Evolutionary conservation across 2,113 vertebrate species (phyloP), one percentile per base, ranked within the genome.

Genomic region (Tenrec ecaudatus): DNA sequence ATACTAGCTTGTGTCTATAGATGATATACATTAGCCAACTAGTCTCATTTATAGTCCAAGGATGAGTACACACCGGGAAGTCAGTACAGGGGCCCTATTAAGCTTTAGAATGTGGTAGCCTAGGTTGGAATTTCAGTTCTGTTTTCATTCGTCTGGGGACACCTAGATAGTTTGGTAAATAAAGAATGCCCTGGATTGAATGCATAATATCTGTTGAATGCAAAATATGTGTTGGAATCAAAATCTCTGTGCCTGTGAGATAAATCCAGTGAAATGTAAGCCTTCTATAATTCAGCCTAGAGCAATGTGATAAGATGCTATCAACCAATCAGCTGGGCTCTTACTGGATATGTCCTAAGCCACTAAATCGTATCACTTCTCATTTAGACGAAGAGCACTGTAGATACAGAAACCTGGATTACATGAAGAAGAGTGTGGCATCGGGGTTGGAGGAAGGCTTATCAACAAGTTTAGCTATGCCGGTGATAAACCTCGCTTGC

Each of bases 21-120:
- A 40, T 69, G 38, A 19, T 90, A 22, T 79, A 40, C 7, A 20
- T 76, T 15, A 73, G 3, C 36, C 86, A 6, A 85, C n/a, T 80
- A 82, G 15, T 43, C 40, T 40, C 66, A 38, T 75, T 15, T 57
- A 10, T 82, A n/a, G 53, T 90, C 53, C 47, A 10, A 84, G 78
- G 29, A 91, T 68, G 1, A 40, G 17, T 23, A 25, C 12, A 64
- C 36, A 64, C 58, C 86, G 47, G 87, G 43, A 95, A 58, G 43
- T 82, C 22, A 79, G 17, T 33, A 80, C 14, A 17, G 7, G 40
- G n/a, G 89, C 78, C 29, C 58, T 60, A 79, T 88, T 92, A 89
- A 88, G 12, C 62, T 89, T 88, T 94, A 60, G n/a, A 88, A 82
- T 78, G 29, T 79, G 22, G 53, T 47, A 66, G 43, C 36, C 10